These are phyloP conservation scores for Acromyrmex echinatior DNA, from an alignment of 1,140 invertebrate genomes.

Conservation along the genomic window DNA sequence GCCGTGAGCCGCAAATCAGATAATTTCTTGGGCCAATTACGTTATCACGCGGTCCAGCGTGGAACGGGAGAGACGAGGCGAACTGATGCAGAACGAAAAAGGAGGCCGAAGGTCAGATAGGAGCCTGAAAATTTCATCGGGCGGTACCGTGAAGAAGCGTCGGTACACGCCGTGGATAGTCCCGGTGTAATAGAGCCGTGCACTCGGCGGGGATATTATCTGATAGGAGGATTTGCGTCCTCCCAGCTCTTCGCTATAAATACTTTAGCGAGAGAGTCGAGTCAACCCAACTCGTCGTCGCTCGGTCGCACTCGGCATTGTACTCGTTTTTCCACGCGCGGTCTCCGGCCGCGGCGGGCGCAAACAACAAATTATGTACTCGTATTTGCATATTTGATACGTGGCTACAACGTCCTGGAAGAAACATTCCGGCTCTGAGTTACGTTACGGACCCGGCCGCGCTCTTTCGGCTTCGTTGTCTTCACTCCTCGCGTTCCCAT, in stretches of 20 bases:
- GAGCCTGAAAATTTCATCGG: slow-evolving; percentile 63
- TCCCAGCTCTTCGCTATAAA: slow-evolving; percentile 61
- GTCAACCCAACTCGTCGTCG: background rate
- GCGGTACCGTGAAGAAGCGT: slow-evolving; percentile 31
- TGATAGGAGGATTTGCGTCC: slow-evolving; percentile 77
- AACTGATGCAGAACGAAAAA: background rate
- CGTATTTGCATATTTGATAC: slow-evolving; percentile 81
- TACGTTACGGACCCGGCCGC: slow-evolving; percentile 68
- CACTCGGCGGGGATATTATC: slow-evolving; percentile 73
- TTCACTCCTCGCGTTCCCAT: background rate
- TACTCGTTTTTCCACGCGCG: slow-evolving; percentile 68
- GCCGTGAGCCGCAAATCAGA: slow-evolving; percentile 75
- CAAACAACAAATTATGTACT: slow-evolving; percentile 79
- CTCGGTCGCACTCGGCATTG: slow-evolving; percentile 62
- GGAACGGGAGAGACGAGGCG: background rate
- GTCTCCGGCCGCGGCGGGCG: slow-evolving; percentile 46
- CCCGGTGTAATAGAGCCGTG: slow-evolving; percentile 76
- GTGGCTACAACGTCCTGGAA: slow-evolving; percentile 73
- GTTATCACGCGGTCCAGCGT: slow-evolving; percentile 63
- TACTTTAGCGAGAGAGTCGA: slow-evolving; percentile 1
- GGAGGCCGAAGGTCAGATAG: background rate
- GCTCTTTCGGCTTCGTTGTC: slow-evolving; percentile 12
- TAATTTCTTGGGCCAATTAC: slow-evolving; percentile 79
- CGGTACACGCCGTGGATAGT: slow-evolving; percentile 64
- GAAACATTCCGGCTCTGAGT: slow-evolving; percentile 72